These are phyloP conservation scores for Beris chalybata DNA, from an alignment of 2,888 invertebrate species.

Conservation along the genomic window DNA sequence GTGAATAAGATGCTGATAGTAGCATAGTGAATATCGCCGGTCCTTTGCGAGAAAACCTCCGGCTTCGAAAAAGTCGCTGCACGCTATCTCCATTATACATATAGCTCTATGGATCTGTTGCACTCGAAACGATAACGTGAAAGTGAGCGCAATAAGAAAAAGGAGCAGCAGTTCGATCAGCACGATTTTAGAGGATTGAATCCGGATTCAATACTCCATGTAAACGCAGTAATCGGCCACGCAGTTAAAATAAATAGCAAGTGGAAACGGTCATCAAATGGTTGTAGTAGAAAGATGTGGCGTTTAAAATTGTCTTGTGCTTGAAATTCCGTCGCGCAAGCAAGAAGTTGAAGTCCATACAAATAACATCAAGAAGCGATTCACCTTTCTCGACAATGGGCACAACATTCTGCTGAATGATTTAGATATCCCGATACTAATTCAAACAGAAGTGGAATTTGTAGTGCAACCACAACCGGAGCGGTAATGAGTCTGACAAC, in stretches of 20 bases:
- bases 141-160: neutral
- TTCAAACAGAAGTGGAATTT: neutral
- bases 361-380: neutral
- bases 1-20: too few relatives aligned
- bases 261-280: neutral
- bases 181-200: too few relatives aligned
- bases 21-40: too few relatives aligned
- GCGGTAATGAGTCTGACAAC: neutral
- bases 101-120: too few relatives aligned
- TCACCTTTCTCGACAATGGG: neutral
- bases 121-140: neutral
- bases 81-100: too few relatives aligned
- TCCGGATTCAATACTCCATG: too few relatives aligned
- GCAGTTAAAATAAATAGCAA: neutral
- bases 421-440: conserved; percentile 1
- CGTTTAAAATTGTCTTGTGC: neutral
- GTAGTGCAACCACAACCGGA: neutral
- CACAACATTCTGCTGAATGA: neutral
- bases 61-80: too few relatives aligned
- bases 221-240: too few relatives aligned
- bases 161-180: neutral
- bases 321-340: too few relatives aligned
- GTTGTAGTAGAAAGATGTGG: neutral
- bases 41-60: too few relatives aligned
- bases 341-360: too few relatives aligned